Evolutionary conservation across 92 coral and sea anemone species (phyloP), one percentile per base, ranked within the genome.

Genomic region (Muricea muricata): DNA sequence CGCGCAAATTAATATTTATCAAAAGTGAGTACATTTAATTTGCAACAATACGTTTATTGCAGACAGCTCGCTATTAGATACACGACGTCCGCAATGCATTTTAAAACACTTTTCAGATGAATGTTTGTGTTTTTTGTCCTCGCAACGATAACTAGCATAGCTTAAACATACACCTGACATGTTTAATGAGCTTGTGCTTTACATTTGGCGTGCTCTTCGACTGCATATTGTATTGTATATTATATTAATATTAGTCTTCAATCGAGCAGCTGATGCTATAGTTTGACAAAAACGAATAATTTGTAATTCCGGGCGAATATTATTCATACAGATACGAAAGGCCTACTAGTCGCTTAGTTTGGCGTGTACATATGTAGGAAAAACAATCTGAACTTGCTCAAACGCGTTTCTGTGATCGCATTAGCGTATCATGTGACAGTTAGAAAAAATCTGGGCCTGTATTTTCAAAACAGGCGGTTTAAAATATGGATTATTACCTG

Each of bases 1-100:
- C 30, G 33, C 12, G 28, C 68, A 60, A 60, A 60, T 60, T 11
- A 60, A 60, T 60, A 60, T 60, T 60, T 60, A 60, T 60, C 68
- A 28, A 24, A 60, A 60, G 68, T 29, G 68, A 13, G 33, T 48
- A 60, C 68, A 29, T 29, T 60, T 60, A 3, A 60, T 60, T 60
- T 60, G 34, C 12, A 8, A 60, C 68, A 60, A 29, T 23, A 60
- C 8, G 8, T 26, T 8, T 12, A 13, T 20, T n/a, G 66, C 15
- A 7, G 66, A 57, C 66, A 31, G 4, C 61, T 60, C 2, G 56
- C 56, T 48, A 28, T 8, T 23, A 23, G 0, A 23, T 52, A 13
- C n/a, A n/a, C n/a, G n/a, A n/a, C n/a, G n/a, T n/a, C 26, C 26
- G 5, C 11, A 24, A 15, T 15, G 65, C 33, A 21, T 60, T 60